Base-by-base conservation (phyloP, 2,888 invertebrate genomes). In the Lypha dubia region DNA sequence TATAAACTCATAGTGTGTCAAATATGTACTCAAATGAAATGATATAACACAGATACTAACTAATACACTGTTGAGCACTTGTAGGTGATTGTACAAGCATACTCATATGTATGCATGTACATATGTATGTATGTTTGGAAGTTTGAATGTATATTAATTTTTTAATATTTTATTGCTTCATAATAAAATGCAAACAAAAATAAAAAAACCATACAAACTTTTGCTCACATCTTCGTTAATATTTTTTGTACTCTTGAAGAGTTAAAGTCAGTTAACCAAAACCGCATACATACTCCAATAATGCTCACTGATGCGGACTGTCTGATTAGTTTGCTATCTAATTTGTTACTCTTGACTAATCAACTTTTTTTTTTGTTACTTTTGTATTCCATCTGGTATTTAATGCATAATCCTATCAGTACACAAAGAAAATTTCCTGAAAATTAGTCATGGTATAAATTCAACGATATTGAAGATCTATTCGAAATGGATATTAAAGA, bases 1-100 rank as follows among this genome's bases (percentile, higher is more conserved):
- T 83, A 75, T 83, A 83, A 68, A 58, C 53, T 15, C 35, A 62
- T 56, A 68, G 68, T 75, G 68, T 81, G 67, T 75, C 62, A 81
- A 75, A 62, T 56, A n/a, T n/a, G n/a, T n/a, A 70, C 53, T 44
- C 13, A 28, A 63, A 32, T 17, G 3, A 49, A 46, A 62, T 46
- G 11, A 38, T 44, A 44, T 11, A 53, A 65, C n/a, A 56, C 32
- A 51, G 11, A 41, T 53, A 46, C 28, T 4, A 49, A 67, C 9
- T 24, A 38, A 38, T 38, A 68, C n/a, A 67, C 22, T 13, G 17
- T 53, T 20, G 22, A 9, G n/a, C 8, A 9, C 15, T 51, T 24
- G 32, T 49, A 28, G 15, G 20, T 49, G 22, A n/a, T 15, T 67
- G 32, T 49, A n/a, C n/a, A n/a, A n/a, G n/a, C n/a, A n/a, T n/a